Base-by-base conservation (phyloP, 2,797 vertebrate genomes). In the Selene dorsalis region DNA sequence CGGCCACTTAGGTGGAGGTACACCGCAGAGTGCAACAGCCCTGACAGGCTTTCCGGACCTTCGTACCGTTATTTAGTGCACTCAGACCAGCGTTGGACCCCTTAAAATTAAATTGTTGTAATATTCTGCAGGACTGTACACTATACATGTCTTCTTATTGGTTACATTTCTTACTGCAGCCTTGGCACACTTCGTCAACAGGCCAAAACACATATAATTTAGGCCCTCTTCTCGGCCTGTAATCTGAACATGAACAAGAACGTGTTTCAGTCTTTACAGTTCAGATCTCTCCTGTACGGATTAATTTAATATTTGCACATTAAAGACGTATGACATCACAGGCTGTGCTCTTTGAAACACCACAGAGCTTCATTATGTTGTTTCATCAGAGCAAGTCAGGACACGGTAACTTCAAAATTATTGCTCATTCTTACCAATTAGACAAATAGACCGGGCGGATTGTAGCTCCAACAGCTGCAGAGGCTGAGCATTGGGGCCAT, bases 1-100 rank as follows among this genome's bases (percentile, higher is more conserved):
- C 91, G 90, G 91, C 94, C 91, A 90, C 93, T 95, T 93, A 92
- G 91, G 92, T 83, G 79, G 55, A 78, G 92, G 94, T 90, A 87
- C 91, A 93, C 90, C 89, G 84, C 89, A 84, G 80, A 82, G 84
- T 83, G 86, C 83, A 63, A 65, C 80, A 66, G 81, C 28, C 83
- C 87, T 72, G 88, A 84, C 87, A 87, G 85, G 30, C 79, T 89
- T 89, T 93, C 89, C 84, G 85, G 89, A 55, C 84, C 35, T 75
- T 79, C 78, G 71, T 53, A 56, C 67, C 30, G 59, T 84, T 86
- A 84, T 89, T 80, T 84, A 83, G 70, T 75, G 85, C 60, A 8
- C 48, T 56, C n/a, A 79, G 73, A 73, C 48, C 67, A 30, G 4
- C 10, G 56, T 9, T 59, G 75, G 38, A 62, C 47, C 68, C 61